These are phyloP conservation scores for Notolepis coatsorum DNA, from an alignment of 2,797 vertebrate genomes.

Conservation along the genomic window DNA sequence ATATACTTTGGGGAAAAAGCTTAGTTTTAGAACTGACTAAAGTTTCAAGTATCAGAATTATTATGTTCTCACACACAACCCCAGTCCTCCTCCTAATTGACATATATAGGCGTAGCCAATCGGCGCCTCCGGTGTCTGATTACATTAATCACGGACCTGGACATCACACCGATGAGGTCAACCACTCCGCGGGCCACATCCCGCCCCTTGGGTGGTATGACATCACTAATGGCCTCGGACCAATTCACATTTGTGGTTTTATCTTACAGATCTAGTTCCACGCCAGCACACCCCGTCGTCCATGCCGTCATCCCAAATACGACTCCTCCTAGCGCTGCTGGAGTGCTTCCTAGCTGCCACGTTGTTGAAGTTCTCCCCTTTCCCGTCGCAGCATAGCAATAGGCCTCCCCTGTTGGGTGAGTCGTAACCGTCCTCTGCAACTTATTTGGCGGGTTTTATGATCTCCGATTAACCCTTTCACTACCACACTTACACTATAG, in stretches of 20 bases:
- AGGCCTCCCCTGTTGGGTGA: not conserved
- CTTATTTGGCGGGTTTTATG: not conserved
- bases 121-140: conserved; percentile 1
- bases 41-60: not conserved
- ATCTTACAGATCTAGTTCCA: conserved; percentile 31
- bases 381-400: not conserved
- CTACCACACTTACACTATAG: not conserved
- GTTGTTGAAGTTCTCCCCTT: not conserved
- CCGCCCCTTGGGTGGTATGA: conserved; percentile 33
- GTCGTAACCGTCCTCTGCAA: not conserved
- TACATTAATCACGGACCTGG: conserved; percentile 4
- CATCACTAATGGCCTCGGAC: conserved; percentile 22
- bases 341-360: not conserved
- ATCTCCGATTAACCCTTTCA: not conserved
- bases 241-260: conserved; percentile 30
- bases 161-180: conserved; percentile 45
- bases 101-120: not conserved
- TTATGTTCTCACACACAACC: not conserved
- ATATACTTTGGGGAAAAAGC: no score
- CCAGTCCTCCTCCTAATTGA: not conserved
- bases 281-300: conserved; percentile 1
- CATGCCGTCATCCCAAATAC: conserved; percentile 2
- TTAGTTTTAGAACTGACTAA: not conserved
- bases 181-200: conserved; percentile 13
- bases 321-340: not conserved